These are phyloP conservation scores for Nothobranchius kuhntae DNA, from an alignment of 2,113 vertebrate genomes.

Conservation along the genomic window DNA sequence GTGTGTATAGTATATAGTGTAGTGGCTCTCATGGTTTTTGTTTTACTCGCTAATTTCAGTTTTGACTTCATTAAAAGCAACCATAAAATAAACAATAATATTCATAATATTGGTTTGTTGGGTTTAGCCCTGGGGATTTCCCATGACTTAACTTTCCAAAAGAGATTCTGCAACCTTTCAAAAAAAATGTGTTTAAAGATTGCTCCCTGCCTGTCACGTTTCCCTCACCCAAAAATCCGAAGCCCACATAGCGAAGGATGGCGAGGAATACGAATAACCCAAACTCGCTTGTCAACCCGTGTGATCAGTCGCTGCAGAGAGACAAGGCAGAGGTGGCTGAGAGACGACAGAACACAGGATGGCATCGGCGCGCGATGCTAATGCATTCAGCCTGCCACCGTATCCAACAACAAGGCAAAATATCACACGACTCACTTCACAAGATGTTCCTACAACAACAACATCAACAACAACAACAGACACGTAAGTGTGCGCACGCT, in stretches of 20 bases:
- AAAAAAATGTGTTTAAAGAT: slow-evolving; percentile 63
- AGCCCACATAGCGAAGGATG: slow-evolving; percentile 55
- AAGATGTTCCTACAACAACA: slow-evolving; percentile 71
- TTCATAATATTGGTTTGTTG: slow-evolving; percentile 35
- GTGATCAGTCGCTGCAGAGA: slow-evolving; percentile 75
- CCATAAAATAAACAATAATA: slow-evolving; percentile 29
- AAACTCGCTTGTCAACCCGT: slow-evolving; percentile 76
- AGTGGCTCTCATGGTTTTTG: slow-evolving; percentile 4
- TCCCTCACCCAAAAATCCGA: slow-evolving; percentile 51
- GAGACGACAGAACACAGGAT: slow-evolving; percentile 73
- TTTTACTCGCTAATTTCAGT: slow-evolving; percentile 47
- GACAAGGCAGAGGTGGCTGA: slow-evolving; percentile 75
- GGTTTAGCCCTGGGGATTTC: slow-evolving; percentile 50
- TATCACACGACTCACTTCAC: slow-evolving; percentile 76
- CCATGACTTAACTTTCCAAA: slow-evolving; percentile 19
- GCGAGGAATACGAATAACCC: slow-evolving; percentile 61
- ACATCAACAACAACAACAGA: slow-evolving; percentile 68
- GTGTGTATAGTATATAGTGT: slow-evolving; percentile 51
- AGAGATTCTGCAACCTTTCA: slow-evolving; percentile 45
- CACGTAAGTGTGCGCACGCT: slow-evolving; percentile 38
- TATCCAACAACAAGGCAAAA: slow-evolving; percentile 78
- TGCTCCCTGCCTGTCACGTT: slow-evolving; percentile 48
- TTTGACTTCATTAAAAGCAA: slow-evolving; percentile 37
- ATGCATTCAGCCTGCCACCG: slow-evolving; percentile 77
- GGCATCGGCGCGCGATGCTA: slow-evolving; percentile 70